Evolutionary conservation across 2,113 vertebrate species (phyloP).

Genomic region (Chroicocephalus ridibundus): DNA sequence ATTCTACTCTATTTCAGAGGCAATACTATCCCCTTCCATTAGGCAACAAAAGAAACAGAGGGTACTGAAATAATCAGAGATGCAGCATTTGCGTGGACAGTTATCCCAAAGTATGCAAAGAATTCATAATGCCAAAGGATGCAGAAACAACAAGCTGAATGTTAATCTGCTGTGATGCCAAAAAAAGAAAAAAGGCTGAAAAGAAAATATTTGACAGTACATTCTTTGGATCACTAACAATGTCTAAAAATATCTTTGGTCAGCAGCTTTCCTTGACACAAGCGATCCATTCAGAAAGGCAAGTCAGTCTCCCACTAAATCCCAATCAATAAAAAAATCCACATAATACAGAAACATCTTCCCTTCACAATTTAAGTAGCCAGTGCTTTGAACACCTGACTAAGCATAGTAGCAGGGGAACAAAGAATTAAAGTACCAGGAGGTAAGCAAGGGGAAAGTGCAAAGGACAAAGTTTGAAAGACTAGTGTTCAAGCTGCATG

Average conservation of each 20-base stretch:
- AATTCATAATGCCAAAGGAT: neutral
- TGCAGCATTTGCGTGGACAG: neutral
- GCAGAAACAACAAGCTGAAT: neutral
- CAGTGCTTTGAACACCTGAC: neutral
- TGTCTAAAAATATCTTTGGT: constrained; percentile 24
- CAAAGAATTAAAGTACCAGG: neutral
- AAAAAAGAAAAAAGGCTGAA: neutral
- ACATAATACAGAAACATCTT: neutral
- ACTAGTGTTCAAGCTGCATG: neutral
- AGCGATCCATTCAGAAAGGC: neutral
- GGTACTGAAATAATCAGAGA: neutral
- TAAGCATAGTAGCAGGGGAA: neutral
- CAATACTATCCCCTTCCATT: neutral
- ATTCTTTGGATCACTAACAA: constrained; percentile 47
- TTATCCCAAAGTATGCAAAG: neutral
- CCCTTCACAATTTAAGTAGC: neutral
- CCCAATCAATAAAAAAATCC: constrained; percentile 32
- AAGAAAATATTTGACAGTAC: constrained; percentile 8
- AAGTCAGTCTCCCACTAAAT: constrained; percentile 1
- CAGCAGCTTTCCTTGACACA: constrained; percentile 64
- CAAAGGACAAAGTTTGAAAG: neutral
- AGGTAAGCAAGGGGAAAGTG: neutral
- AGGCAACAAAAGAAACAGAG: neutral
- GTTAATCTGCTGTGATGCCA: neutral
- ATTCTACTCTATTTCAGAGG: neutral